Conservation (phyloP, 2,113 vertebrate species). For the Neomonachus schauinslandi region DNA sequence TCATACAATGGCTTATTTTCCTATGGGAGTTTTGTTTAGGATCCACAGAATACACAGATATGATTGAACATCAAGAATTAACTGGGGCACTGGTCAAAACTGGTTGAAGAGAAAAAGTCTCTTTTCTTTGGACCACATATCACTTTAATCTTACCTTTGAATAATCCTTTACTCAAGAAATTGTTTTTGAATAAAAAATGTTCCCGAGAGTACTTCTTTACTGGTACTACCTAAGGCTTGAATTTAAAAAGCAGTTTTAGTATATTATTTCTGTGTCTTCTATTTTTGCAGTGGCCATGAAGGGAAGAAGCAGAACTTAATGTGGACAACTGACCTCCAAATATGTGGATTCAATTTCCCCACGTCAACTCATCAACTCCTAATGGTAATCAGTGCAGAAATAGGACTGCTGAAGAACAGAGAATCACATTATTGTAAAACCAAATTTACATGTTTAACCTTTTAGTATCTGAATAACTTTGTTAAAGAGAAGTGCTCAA, state of each 20-base stretch:
- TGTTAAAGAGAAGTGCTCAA: not conserved
- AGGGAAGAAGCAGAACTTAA: not conserved
- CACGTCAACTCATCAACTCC: not conserved
- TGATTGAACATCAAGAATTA: not conserved
- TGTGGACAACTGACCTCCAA: not conserved
- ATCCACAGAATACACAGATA: not conserved
- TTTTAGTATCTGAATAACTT: not conserved
- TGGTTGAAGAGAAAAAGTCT: not conserved
- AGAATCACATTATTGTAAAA: not conserved
- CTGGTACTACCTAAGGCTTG: not conserved
- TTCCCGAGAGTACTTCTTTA: not conserved
- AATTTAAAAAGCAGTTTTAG: not conserved
- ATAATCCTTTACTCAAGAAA: not conserved
- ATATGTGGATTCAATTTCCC: not conserved
- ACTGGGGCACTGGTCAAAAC: not conserved
- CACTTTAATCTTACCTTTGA: not conserved
- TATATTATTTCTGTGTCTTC: not conserved
- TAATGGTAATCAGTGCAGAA: not conserved
- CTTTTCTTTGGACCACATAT: not conserved
- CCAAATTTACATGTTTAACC: not conserved
- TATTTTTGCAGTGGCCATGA: not conserved
- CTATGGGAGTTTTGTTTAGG: not conserved
- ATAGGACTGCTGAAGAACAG: not conserved
- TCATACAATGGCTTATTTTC: not conserved
- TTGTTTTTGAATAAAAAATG: not conserved